A percentile compares a stretch with the other conserved stretches of the same genome.
These are phyloP conservation scores for Papilio demoleus DNA, from an alignment of 2,888 invertebrate genomes.

Conservation along the genomic window DNA sequence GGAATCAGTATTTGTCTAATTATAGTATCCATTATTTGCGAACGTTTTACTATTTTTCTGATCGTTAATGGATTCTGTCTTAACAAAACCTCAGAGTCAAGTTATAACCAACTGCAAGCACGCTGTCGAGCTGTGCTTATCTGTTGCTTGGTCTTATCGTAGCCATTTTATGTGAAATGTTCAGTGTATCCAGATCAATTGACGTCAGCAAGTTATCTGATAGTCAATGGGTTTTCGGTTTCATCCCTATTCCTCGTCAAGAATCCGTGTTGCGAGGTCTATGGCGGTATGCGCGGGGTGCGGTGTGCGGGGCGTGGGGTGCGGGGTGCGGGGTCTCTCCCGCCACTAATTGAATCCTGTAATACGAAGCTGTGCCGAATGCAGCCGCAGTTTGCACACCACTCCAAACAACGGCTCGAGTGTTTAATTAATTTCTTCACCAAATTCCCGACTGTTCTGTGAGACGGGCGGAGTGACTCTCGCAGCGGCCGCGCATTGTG, in stretches of 20 bases:
- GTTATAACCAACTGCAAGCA: too few species aligned
- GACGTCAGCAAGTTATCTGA: neutral
- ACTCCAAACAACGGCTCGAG: constrained; percentile 43
- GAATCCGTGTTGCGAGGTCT: neutral
- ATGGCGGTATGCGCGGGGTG: neutral
- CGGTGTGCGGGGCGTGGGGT: neutral
- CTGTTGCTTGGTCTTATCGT: neutral
- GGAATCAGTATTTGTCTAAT: too few species aligned
- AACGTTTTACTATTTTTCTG: too few species aligned
- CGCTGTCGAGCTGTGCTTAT: neutral
- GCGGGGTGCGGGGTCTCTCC: constrained; percentile 12
- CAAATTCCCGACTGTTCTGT: constrained; percentile 33
- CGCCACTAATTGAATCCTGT: constrained; percentile 46
- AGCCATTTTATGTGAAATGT: neutral
- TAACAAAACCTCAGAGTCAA: too few species aligned
- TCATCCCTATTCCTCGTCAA: constrained; percentile 4
- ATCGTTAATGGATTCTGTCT: too few species aligned
- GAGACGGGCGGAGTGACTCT: constrained; percentile 33
- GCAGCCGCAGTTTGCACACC: constrained; percentile 47
- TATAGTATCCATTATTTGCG: too few species aligned
- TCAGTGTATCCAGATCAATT: neutral
- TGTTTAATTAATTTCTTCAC: constrained; percentile 42
- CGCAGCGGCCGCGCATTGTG: constrained; percentile 33
- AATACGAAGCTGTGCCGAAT: constrained; percentile 45
- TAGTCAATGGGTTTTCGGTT: neutral